Conservation (phyloP, 1,140 invertebrate genomes). For the Anoplolepis gracilipes region DNA sequence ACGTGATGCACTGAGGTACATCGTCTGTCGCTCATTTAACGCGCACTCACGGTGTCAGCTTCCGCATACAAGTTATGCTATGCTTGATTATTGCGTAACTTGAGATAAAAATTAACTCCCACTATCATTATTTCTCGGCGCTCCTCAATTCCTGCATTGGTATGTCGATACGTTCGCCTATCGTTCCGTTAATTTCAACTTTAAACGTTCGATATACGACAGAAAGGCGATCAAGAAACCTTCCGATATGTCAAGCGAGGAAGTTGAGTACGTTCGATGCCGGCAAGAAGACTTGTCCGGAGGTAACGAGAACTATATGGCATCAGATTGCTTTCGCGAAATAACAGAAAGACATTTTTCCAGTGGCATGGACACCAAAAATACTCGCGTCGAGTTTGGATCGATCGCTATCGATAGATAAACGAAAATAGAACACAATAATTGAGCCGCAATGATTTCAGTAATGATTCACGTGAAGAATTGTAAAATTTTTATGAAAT, state of each 20-base stretch:
- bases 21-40: constrained; percentile 45
- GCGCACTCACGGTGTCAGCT: constrained; percentile 11
- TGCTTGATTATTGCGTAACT: neutral
- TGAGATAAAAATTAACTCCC: constrained; percentile 3
- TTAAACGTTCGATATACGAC: constrained; percentile 40
- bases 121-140: too few species aligned
- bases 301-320: constrained; percentile 55
- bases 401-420: constrained; percentile 52
- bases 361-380: constrained; percentile 58
- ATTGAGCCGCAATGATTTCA: neutral
- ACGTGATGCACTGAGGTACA: constrained; percentile 14
- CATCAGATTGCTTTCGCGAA: constrained; percentile 68
- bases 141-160: neutral
- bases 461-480: neutral
- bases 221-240: constrained; percentile 18
- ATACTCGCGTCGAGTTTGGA: constrained; percentile 51
- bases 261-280: neutral
- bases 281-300: constrained; percentile 7
- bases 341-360: constrained; percentile 70
- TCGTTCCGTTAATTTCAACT: constrained; percentile 36
- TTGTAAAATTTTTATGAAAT: neutral
- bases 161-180: constrained; percentile 1
- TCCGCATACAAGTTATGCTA: neutral
- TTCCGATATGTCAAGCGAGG: constrained; percentile 54
- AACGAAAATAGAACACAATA: neutral